Base-by-base conservation (phyloP, 1,140 invertebrate species). In the Aplysia californica region DNA sequence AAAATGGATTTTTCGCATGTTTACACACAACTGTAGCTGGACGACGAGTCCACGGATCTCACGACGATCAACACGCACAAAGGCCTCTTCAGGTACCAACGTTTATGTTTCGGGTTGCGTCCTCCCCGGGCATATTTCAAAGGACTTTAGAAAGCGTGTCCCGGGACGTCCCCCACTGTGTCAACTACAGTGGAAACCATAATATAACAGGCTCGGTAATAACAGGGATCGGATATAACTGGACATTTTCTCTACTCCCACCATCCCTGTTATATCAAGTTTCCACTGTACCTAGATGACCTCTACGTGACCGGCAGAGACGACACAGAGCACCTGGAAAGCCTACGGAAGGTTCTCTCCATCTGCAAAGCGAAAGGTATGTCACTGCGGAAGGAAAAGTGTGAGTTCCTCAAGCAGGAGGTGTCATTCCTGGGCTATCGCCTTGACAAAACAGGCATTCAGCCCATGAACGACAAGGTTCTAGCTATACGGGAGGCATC, bases 41-140 rank as follows among this genome's bases (percentile, higher is more conserved):
- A 83, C 79, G 83, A 85, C 0, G 59, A 79, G 2, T 80, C 80
- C 15, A 77, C 76, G 35, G 3, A 38, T 1, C 72, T 55, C 36
- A 38, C 56, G 2, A 78, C 86, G 83, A 84, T 87, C 38, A 81
- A 82, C 55, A 90, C 89, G 4, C 88, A 87, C 23, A 84, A 84
- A 67, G 91, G 91, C 1, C 72, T 91, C 20, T 92, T 86, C 75
- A 75, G 79, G 10, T 79, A 68, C 66, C 68, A 61, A 29, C 26
- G 77, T 31, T 41, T 76, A 21, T 64, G 58, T 61, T 76, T 73
- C 64, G 77, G 80, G 10, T 81, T 38, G 38, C 36, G n/a, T 55
- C 67, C 0, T 39, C 61, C n/a, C 78, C 75, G 20, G 77, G 50
- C 2, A 76, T 81, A n/a, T 79, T 26, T 33, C 56, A 73, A 31